Percentiles rank a stretch among this genome's conserved stretches.
Evolutionary conservation across 2,113 vertebrate genomes (phyloP).

Genomic region (Colinus virginianus): DNA sequence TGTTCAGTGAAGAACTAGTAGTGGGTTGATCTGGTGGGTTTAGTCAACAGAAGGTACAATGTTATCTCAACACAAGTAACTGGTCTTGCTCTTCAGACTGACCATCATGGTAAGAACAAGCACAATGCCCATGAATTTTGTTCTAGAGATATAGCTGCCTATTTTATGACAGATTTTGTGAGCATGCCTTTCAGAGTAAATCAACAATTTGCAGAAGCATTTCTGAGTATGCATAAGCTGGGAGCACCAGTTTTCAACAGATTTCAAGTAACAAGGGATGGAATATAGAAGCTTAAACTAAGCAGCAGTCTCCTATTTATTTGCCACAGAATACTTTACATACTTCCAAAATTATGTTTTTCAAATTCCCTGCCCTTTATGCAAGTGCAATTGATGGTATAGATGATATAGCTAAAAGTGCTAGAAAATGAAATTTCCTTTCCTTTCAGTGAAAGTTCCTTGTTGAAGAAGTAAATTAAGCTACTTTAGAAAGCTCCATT

Average conservation of each 20-base stretch:
- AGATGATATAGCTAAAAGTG: background rate
- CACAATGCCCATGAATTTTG: accelerated
- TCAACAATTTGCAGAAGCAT: background rate
- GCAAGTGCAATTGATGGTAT: background rate
- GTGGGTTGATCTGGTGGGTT: background rate
- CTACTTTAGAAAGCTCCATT: background rate
- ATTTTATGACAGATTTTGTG: background rate
- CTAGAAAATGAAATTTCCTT: background rate
- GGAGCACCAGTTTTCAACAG: background rate
- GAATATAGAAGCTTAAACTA: background rate
- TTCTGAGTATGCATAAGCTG: background rate
- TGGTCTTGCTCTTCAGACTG: background rate
- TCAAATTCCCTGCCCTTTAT: background rate
- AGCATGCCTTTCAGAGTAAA: background rate
- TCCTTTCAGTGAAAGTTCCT: background rate
- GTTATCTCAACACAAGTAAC: background rate
- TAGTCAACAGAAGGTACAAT: background rate
- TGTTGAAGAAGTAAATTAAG: constrained; percentile 3
- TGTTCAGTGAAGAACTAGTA: background rate
- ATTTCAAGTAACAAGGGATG: background rate
- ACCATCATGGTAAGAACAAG: background rate
- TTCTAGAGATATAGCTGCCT: background rate
- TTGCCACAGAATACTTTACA: background rate
- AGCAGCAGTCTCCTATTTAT: background rate
- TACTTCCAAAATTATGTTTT: background rate